Conservation (phyloP, 2,797 vertebrate species). For the Spinibarbus caldwelli region DNA sequence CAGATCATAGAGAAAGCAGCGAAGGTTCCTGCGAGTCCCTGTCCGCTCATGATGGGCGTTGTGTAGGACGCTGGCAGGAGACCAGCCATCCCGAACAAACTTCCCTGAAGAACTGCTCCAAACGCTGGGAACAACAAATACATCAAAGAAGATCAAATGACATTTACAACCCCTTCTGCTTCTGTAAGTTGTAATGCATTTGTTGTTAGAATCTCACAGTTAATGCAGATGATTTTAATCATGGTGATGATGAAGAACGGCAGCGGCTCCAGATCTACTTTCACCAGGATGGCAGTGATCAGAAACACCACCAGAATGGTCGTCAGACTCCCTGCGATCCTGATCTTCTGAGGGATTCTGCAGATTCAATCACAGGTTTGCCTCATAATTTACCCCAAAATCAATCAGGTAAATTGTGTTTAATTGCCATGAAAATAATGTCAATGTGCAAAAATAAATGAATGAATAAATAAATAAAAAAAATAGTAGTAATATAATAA, state of each 20-base stretch:
- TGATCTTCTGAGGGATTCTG: slow-evolving; percentile 82
- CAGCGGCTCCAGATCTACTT: slow-evolving; percentile 75
- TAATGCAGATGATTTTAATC: slow-evolving; percentile 89
- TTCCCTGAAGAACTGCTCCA: slow-evolving; percentile 88
- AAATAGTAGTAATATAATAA: too few species aligned
- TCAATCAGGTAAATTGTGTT: neutral
- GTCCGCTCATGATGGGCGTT: slow-evolving; percentile 91
- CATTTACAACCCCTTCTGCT: neutral
- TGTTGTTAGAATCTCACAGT: slow-evolving; percentile 78
- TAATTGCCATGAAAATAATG: neutral
- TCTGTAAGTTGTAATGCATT: neutral
- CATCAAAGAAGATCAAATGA: neutral
- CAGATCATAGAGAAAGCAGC: slow-evolving; percentile 87
- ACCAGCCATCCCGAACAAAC: slow-evolving; percentile 89
- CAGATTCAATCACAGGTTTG: neutral
- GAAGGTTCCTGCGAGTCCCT: slow-evolving; percentile 89
- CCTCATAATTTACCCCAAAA: neutral
- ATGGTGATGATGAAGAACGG: slow-evolving; percentile 88
- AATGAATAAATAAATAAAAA: neutral
- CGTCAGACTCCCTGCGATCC: slow-evolving; percentile 83
- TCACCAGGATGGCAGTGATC: slow-evolving; percentile 83
- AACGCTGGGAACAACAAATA: slow-evolving; percentile 68
- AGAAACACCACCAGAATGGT: slow-evolving; percentile 85
- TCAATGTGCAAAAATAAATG: neutral
- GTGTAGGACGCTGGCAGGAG: slow-evolving; percentile 87